Base-by-base conservation (phyloP, 2,113 vertebrate species). In the Oreotrochilus melanogaster region DNA sequence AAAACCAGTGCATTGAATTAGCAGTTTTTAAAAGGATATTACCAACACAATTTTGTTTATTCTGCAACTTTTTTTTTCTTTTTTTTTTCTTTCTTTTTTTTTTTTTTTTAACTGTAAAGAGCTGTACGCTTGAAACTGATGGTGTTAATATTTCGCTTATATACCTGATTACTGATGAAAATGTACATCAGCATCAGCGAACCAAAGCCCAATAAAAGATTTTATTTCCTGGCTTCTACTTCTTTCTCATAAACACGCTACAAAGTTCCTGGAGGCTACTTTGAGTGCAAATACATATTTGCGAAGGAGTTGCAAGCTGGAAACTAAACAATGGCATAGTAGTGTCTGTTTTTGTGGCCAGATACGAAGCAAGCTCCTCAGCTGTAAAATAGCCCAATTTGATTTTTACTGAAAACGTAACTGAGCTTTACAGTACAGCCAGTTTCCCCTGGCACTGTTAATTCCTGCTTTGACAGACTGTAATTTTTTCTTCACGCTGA, bases 201-300 rank as follows among this genome's bases (percentile, higher is more conserved):
- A 56, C 22, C 54, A 39, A 69, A 80, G 67, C 37, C 27, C 22
- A 17, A 27, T 11, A 51, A 16, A 25, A n/a, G 35, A 14, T 43
- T 61, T 67, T 91, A 74, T 53, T 43, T 67, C 42, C 43, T 33
- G 31, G 30, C 37, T 93, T 48, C 71, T 57, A 7, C 43, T 67
- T 42, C 18, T 30, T 42, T 53, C 61, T 11, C 42, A 11, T 1
- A 37, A 39, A 28, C 0, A 48, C 0, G 1, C 23, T 10, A 2
- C 37, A 3, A 72, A 88, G 70, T 8, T 71, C 72, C 21, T 10
- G 17, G 25, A 27, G 60, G 47, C 37, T n/a, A 10, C 43, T 35
- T 14, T 47, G 50, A 31, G 51, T 21, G 33, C 78, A 19, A 11
- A 19, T 3, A 10, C 9, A 0, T 10, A 6, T 8, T 21, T 11